phyloP scores from a whole-genome alignment of 64 coral and sea anemone species.

The Montipora foliosa region DNA sequence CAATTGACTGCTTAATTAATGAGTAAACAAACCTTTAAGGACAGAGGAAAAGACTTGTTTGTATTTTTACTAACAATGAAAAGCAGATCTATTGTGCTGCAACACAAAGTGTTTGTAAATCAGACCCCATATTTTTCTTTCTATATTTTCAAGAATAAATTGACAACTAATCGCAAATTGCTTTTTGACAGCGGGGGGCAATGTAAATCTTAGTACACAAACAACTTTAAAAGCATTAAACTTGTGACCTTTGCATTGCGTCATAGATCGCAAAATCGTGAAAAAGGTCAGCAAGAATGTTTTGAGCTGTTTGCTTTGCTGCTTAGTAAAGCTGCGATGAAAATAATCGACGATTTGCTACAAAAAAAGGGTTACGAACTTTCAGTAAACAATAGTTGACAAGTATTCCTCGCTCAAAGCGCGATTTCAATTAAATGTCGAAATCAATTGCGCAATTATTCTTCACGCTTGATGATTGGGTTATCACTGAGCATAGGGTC shows the following conservation, averaged over 20 bases:
- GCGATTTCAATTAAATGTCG: no score
- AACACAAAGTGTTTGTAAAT: background rate
- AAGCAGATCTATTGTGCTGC: background rate
- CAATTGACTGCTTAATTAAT: conserved; percentile 38
- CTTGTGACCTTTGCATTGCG: background rate
- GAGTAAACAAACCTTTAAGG: background rate
- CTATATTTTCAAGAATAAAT: no score
- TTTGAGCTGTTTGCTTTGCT: no score
- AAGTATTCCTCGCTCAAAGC: no score
- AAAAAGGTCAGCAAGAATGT: background rate
- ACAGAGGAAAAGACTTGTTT: background rate
- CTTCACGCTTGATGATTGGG: no score
- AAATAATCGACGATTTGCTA: no score
- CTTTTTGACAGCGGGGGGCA: background rate
- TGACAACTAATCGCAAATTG: background rate
- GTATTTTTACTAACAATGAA: background rate
- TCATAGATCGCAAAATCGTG: background rate
- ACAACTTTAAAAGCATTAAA: background rate
- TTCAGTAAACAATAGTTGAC: no score
- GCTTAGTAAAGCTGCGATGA: no score
- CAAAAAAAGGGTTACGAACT: no score
- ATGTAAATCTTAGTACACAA: background rate
- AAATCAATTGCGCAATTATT: no score
- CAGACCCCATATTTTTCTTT: background rate
- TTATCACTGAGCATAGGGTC: no score